Percentiles rank a stretch among this genome's conserved stretches.
phyloP scores from a whole-genome alignment of 2,797 vertebrate genomes.

The Neosalanx taihuensis region DNA sequence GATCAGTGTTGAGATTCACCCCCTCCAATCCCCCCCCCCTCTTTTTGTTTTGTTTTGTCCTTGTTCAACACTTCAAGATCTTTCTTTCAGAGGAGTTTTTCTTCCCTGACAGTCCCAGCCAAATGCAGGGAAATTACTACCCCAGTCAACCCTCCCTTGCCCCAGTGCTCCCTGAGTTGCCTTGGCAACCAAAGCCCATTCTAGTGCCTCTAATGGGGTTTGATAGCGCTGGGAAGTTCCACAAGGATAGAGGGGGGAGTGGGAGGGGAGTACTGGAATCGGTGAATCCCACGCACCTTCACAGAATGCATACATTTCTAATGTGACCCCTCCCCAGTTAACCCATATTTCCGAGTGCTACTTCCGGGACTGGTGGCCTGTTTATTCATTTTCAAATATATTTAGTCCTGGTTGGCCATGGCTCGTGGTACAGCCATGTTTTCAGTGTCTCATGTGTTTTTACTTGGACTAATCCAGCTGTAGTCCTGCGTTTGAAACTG shows the following conservation, averaged over 20 bases:
- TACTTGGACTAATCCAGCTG: constrained; percentile 43
- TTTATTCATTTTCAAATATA: constrained; percentile 21
- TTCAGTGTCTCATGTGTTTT: constrained; percentile 26
- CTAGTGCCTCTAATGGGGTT: constrained; percentile 12
- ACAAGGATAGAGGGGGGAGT: neutral
- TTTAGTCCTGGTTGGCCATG: neutral
- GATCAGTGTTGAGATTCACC: neutral
- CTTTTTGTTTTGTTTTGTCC: neutral
- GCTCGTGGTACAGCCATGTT: constrained; percentile 19
- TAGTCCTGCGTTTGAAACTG: constrained; percentile 26
- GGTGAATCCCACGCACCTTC: constrained; percentile 14
- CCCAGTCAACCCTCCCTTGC: neutral
- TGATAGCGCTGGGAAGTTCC: constrained; percentile 13
- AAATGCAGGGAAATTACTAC: constrained; percentile 33
- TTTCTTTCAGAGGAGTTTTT: neutral
- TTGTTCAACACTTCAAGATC: constrained; percentile 1
- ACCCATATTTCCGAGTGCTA: constrained; percentile 23
- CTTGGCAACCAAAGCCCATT: constrained; percentile 34
- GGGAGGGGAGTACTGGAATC: neutral
- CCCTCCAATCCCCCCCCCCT: neutral
- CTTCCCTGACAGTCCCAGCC: neutral
- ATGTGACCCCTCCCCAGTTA: constrained; percentile 30
- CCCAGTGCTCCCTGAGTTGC: constrained; percentile 33
- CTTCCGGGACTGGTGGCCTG: constrained; percentile 36
- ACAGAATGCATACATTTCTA: constrained; percentile 41